A percentile compares a stretch with the other conserved stretches of the same genome.
Conservation (phyloP, 2,888 invertebrate species). For the Tinea pellionella region DNA sequence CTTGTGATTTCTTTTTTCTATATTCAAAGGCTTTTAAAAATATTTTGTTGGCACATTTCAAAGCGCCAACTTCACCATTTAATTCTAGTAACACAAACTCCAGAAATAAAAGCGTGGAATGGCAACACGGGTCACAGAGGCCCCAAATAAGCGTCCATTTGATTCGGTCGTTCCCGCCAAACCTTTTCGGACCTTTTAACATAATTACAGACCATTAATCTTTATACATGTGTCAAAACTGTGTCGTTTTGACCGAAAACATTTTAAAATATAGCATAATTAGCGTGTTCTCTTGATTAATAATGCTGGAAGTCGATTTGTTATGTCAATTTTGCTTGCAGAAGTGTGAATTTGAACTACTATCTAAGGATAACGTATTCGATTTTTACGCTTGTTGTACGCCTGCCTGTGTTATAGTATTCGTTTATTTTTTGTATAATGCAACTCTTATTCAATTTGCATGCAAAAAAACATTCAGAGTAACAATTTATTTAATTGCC, state of each 20-base stretch:
- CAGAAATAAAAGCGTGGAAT: neutral
- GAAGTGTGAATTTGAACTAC: constrained; percentile 63
- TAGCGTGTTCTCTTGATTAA: constrained; percentile 50
- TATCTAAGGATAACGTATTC: constrained; percentile 43
- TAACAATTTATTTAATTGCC: too few relatives aligned
- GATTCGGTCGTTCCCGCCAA: constrained; percentile 25
- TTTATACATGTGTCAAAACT: constrained; percentile 60
- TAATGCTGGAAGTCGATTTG: constrained; percentile 23
- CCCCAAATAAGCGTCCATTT: constrained; percentile 21
- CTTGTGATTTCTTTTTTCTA: neutral
- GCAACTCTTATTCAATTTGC: too few relatives aligned
- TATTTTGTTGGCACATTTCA: too few relatives aligned
- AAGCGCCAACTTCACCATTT: neutral
- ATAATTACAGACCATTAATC: constrained; percentile 62
- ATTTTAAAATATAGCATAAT: constrained; percentile 56
- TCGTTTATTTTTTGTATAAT: too few relatives aligned
- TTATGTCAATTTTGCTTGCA: neutral
- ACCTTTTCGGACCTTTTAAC: constrained; percentile 30
- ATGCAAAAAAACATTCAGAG: too few relatives aligned
- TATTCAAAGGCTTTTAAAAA: neutral
- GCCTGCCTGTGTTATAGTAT: too few relatives aligned
- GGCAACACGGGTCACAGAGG: neutral
- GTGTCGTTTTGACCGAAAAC: constrained; percentile 53
- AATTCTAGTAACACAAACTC: neutral
- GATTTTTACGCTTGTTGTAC: too few relatives aligned